Conservation (phyloP, 1,140 invertebrate genomes). For the Macrosteles quadrilineatus region DNA sequence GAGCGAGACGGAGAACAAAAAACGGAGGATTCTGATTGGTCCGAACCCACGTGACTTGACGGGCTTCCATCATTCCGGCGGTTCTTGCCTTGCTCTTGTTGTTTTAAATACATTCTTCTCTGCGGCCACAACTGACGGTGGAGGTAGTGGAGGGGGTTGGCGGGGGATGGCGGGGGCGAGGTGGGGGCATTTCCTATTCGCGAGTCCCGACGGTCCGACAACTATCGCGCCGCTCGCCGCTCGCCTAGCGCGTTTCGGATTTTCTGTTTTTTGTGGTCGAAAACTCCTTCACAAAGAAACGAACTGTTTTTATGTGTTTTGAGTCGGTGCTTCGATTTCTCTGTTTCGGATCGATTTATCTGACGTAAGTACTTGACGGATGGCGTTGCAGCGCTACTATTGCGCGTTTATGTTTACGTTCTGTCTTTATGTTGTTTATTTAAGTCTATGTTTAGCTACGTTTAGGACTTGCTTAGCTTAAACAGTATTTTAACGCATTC, state of each 20-base stretch:
- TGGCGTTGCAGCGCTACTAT: neutral
- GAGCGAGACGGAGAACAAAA: conserved; percentile 4
- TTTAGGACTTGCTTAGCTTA: too few relatives aligned
- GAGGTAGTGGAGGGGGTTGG: neutral
- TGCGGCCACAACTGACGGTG: neutral
- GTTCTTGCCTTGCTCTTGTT: conserved; percentile 18
- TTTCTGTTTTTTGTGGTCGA: neutral
- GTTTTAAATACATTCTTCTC: conserved; percentile 28
- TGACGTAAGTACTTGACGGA: conserved; percentile 13
- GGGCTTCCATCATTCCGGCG: conserved; percentile 9
- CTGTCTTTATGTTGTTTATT: too few relatives aligned
- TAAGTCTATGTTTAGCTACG: too few relatives aligned
- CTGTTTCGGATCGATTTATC: conserved; percentile 5
- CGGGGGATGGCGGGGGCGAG: conserved; percentile 12
- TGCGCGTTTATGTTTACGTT: too few relatives aligned
- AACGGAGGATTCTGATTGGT: conserved; percentile 8
- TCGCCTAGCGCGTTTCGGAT: too few relatives aligned
- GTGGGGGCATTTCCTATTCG: neutral
- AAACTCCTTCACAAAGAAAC: neutral
- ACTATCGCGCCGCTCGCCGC: too few relatives aligned
- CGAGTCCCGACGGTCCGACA: neutral
- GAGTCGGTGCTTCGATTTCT: neutral
- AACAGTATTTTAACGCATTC: too few relatives aligned
- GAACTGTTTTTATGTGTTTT: conserved; percentile 19
- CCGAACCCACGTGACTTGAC: conserved; percentile 12